Conservation (phyloP, 2,888 invertebrate species). For the Cacoxenus indagator region DNA sequence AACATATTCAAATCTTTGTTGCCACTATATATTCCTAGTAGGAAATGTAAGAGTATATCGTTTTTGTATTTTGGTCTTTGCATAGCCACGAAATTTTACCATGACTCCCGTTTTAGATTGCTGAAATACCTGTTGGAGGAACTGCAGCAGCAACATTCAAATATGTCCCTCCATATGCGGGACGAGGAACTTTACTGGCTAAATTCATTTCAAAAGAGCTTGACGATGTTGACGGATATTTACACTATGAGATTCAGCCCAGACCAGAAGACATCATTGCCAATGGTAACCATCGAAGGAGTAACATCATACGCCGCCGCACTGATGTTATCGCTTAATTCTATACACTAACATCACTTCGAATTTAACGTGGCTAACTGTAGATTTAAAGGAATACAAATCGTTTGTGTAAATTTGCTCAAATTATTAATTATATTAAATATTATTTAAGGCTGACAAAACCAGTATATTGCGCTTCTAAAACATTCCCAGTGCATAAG, state of each 20-base stretch:
- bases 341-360: slow-evolving; percentile 7
- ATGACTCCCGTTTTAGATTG: slow-evolving; percentile 67
- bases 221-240: slow-evolving; percentile 90
- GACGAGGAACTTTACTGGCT: slow-evolving; percentile 85
- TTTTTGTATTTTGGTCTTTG: too few species aligned
- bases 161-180: slow-evolving; percentile 83
- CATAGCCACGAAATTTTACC: slow-evolving; percentile 81
- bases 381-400: too few species aligned
- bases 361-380: neutral
- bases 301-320: slow-evolving; percentile 63
- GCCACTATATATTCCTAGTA: too few species aligned
- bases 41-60: too few species aligned
- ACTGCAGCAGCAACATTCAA: slow-evolving; percentile 82
- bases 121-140: slow-evolving; percentile 75
- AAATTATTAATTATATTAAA: too few species aligned
- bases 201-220: slow-evolving; percentile 91
- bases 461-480: slow-evolving; percentile 25
- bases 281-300: slow-evolving; percentile 54
- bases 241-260: slow-evolving; percentile 79
- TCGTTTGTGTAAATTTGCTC: too few species aligned
- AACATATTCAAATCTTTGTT: too few species aligned
- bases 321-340: slow-evolving; percentile 65
- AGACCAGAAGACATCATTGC: slow-evolving; percentile 65
- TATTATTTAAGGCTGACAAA: neutral
- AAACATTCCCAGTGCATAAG: slow-evolving; percentile 72